Evolutionary conservation across 2,113 vertebrate species (phyloP).

Genomic region (Fulica atra): DNA sequence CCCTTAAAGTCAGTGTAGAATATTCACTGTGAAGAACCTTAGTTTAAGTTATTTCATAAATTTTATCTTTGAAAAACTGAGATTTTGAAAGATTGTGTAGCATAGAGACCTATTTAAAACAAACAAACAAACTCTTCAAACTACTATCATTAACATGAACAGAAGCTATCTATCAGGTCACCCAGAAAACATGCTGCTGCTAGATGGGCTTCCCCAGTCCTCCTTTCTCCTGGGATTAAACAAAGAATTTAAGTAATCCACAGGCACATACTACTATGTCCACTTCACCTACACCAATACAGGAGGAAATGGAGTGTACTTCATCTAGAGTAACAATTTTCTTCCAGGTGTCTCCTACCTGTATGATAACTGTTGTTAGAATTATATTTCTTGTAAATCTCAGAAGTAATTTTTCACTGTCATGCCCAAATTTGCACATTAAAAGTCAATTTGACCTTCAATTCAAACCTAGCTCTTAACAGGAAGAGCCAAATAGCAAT

Average conservation of each 20-base stretch:
- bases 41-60: not conserved
- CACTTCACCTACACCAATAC: not conserved
- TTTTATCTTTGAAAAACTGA: not conserved
- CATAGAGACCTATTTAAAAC: not conserved
- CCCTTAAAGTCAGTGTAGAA: not conserved
- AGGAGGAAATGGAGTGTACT: not conserved
- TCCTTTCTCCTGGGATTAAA: not conserved
- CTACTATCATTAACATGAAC: not conserved
- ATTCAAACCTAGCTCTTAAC: not conserved
- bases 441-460: not conserved
- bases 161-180: not conserved
- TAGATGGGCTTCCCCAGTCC: not conserved
- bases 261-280: not conserved
- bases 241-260: not conserved
- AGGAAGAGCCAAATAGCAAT: not conserved
- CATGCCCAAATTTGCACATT: not conserved
- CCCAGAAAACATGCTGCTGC: not conserved
- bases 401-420: not conserved
- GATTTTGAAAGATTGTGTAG: not conserved
- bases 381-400: conserved; percentile 6
- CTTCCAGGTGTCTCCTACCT: not conserved
- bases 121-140: not conserved
- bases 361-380: not conserved
- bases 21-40: not conserved
- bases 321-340: not conserved